Conservation (phyloP, 2,888 invertebrate genomes). For the Odontocolon sp. region DNA sequence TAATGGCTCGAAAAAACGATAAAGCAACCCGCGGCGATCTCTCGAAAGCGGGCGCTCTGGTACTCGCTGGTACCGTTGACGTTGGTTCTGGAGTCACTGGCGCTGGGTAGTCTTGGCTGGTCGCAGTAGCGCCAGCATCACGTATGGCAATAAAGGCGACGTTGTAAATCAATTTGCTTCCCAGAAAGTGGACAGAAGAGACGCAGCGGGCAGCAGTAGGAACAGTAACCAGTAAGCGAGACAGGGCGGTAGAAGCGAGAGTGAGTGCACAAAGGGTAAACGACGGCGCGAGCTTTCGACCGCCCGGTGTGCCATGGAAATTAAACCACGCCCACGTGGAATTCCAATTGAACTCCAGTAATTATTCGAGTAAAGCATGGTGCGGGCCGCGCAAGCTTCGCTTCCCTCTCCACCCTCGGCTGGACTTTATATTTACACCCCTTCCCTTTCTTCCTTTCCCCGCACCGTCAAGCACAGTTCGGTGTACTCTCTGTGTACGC, state of each 20-base stretch:
- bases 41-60: not conserved
- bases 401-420: constrained; percentile 32
- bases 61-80: not conserved
- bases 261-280: constrained; percentile 51
- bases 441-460: not conserved
- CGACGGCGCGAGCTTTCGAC: constrained; percentile 59
- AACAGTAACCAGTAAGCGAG: constrained; percentile 19
- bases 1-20: constrained; percentile 1
- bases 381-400: constrained; percentile 43
- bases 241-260: constrained; percentile 10
- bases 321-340: constrained; percentile 60
- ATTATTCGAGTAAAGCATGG: constrained; percentile 59
- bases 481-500: not conserved
- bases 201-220: constrained; percentile 33
- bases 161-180: constrained; percentile 61
- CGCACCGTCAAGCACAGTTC: not conserved
- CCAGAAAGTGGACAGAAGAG: constrained; percentile 56
- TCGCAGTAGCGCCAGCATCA: constrained; percentile 11
- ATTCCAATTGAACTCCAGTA: constrained; percentile 60
- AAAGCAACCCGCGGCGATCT: not conserved
- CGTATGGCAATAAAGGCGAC: constrained; percentile 61
- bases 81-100: not conserved
- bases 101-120: not conserved
- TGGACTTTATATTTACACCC: constrained; percentile 39
- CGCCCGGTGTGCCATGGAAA: constrained; percentile 53